Percentiles rank a stretch among this genome's conserved stretches.
Conservation (phyloP, 2,888 invertebrate species). For the Amphiduros pacificus region DNA sequence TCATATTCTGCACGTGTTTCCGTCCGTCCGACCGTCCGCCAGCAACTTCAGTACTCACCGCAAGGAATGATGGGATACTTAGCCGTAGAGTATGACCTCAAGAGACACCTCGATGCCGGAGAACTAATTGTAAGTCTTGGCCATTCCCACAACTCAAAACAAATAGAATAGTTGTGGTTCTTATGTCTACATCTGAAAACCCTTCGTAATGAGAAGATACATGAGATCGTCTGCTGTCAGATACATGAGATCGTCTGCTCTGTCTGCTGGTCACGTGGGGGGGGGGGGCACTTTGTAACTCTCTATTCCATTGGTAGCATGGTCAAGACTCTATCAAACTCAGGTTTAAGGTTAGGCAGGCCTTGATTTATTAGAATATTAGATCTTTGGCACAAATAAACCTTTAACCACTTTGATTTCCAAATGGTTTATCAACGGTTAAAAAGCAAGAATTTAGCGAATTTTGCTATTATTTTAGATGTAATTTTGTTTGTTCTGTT, state of each 20-base stretch:
- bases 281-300: not conserved
- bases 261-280: not conserved
- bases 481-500: not conserved
- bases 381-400: no score
- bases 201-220: no score
- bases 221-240: no score
- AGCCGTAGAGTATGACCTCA: slow-evolving; percentile 46
- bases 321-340: no score
- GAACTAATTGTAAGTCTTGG: slow-evolving; percentile 42
- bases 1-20: slow-evolving; percentile 12
- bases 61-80: slow-evolving; percentile 56
- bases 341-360: slow-evolving; percentile 45
- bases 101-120: slow-evolving; percentile 39
- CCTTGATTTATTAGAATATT: no score
- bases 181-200: no score
- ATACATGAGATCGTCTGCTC: not conserved
- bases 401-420: no score
- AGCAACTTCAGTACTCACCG: slow-evolving; percentile 45
- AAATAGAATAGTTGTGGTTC: no score
- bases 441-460: not conserved
- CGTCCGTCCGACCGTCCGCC: slow-evolving; percentile 60
- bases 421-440: not conserved
- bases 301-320: no score
- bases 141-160: no score
- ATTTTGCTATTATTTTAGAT: not conserved